Conservation (phyloP, 2,797 vertebrate species). For the Platyrinchus mystaceus region DNA sequence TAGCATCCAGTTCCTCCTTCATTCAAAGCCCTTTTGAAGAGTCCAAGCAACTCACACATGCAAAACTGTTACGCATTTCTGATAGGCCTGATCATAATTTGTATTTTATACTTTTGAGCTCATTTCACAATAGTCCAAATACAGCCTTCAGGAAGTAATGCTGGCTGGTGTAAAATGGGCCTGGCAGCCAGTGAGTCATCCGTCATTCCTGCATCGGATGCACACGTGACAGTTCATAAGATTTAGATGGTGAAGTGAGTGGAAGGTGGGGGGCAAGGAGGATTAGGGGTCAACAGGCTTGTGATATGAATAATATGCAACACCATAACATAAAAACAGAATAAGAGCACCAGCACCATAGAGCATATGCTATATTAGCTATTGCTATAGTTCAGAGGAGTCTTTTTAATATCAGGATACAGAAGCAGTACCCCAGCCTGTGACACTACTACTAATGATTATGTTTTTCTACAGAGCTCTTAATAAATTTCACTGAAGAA, state of each 20-base stretch:
- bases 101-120: neutral
- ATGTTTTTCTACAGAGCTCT: neutral
- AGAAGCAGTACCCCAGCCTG: neutral
- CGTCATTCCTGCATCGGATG: neutral
- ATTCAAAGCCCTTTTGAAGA: neutral
- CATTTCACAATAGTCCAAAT: neutral
- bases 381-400: neutral
- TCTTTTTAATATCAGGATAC: neutral
- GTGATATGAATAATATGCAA: neutral
- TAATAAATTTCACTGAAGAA: neutral
- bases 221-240: accelerated
- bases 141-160: neutral
- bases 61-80: neutral
- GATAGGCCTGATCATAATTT: neutral
- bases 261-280: neutral
- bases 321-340: neutral
- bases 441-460: neutral
- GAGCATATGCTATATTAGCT: neutral
- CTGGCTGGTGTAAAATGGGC: neutral
- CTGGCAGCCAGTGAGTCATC: neutral
- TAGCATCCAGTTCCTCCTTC: neutral
- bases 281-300: neutral
- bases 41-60: neutral
- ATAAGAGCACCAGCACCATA: neutral
- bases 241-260: neutral